phyloP scores from a whole-genome alignment of 1,140 invertebrate species.

The Frieseomelitta varia region DNA sequence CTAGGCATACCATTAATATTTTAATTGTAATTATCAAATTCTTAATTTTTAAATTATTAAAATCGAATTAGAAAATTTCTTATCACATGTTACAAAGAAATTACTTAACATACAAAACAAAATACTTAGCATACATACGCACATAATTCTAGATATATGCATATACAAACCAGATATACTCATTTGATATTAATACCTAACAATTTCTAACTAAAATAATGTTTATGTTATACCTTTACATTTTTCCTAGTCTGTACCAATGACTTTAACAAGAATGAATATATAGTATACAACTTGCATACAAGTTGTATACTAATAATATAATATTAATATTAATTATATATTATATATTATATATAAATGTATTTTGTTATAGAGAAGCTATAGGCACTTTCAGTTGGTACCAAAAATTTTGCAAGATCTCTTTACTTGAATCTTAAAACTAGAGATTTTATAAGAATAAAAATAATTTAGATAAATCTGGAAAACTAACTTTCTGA shows the following conservation, averaged over 20 bases:
- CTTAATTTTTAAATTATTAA: neutral
- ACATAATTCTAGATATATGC: constrained; percentile 1
- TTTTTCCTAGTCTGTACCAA: constrained; percentile 67
- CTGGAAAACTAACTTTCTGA: neutral
- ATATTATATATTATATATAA: constrained; percentile 6
- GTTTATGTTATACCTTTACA: constrained; percentile 42
- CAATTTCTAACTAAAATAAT: constrained; percentile 30
- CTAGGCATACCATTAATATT: neutral
- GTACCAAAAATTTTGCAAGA: constrained; percentile 12
- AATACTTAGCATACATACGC: neutral
- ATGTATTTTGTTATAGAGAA: constrained; percentile 25
- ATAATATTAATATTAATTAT: constrained; percentile 36
- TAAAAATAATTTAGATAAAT: constrained; percentile 16
- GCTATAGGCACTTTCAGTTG: neutral
- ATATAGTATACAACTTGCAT: constrained; percentile 30
- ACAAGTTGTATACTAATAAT: constrained; percentile 27
- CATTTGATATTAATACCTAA: constrained; percentile 2
- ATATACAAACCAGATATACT: neutral
- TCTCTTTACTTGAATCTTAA: constrained; percentile 8
- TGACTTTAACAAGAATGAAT: constrained; percentile 53
- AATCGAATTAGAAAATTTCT: neutral
- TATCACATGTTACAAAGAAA: neutral
- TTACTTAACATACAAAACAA: neutral
- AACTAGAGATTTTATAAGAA: constrained; percentile 18
- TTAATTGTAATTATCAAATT: neutral